Percentiles rank a stretch among this genome's conserved stretches.
Evolutionary conservation across 2,113 vertebrate genomes (phyloP).

Genomic region (Chaetodon auriga): DNA sequence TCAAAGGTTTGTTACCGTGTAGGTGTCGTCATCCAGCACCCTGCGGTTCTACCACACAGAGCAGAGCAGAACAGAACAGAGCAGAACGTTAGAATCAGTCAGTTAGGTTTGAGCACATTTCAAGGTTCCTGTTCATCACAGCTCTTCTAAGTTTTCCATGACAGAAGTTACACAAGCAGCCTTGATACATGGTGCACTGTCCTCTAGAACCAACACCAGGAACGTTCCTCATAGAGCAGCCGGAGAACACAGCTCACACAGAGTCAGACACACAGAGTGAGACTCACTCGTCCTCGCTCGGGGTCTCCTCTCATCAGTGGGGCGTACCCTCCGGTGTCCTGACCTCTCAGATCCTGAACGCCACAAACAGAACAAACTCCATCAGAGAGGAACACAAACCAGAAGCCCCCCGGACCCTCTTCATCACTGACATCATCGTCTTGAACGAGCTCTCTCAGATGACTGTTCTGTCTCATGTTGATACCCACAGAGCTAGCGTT

Average conservation of each 20-base stretch:
- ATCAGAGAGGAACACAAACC: too few species aligned
- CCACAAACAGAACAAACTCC: background rate
- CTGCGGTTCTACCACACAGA: slow-evolving; percentile 46
- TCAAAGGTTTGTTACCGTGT: slow-evolving; percentile 54
- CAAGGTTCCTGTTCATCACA: background rate
- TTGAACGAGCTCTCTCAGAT: too few species aligned
- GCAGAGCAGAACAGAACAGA: background rate
- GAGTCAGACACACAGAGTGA: background rate
- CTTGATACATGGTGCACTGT: background rate
- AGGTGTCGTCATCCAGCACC: background rate
- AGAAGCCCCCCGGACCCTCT: too few species aligned
- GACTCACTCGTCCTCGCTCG: slow-evolving; percentile 63
- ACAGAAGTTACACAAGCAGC: background rate
- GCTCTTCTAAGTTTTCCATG: too few species aligned
- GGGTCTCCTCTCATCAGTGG: slow-evolving; percentile 37
- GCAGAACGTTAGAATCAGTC: background rate
- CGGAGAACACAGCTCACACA: too few species aligned
- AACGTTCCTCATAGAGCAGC: background rate
- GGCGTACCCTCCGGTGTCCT: background rate
- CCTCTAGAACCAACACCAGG: background rate
- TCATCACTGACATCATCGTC: too few species aligned
- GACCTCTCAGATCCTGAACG: slow-evolving; percentile 33
- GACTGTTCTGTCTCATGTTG: too few species aligned
- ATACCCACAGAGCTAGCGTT: too few species aligned
- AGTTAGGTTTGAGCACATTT: background rate